These are phyloP conservation scores for Mycteria americana DNA, from an alignment of 2,797 vertebrate species.

Conservation along the genomic window DNA sequence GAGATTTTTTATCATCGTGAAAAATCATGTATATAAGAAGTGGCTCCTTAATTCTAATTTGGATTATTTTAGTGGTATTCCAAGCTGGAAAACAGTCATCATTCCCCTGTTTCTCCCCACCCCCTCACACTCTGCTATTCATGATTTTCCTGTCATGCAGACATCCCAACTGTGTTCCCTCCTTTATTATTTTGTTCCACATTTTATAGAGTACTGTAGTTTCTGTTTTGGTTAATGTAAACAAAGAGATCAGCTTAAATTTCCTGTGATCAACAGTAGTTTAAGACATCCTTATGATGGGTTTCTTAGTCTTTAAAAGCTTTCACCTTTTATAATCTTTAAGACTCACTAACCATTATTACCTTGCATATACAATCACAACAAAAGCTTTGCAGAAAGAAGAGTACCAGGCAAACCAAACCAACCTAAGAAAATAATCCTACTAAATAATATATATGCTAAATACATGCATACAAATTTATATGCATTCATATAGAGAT, in stretches of 20 bases:
- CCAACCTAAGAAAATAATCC: background rate
- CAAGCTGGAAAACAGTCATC: background rate
- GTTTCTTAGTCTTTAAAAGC: constrained; percentile 13
- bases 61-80: background rate
- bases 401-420: background rate
- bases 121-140: background rate
- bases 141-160: constrained; percentile 1
- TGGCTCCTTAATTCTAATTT: background rate
- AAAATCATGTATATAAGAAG: background rate
- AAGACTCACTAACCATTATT: constrained; percentile 3
- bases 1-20: background rate
- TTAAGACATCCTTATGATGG: background rate
- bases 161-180: background rate
- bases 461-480: background rate
- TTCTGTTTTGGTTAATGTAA: constrained; percentile 1
- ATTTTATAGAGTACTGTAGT: background rate
- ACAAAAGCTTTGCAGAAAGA: background rate
- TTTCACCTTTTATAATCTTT: constrained; percentile 1
- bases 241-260: background rate
- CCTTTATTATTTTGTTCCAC: background rate
- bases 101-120: background rate
- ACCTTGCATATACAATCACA: background rate
- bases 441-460: background rate
- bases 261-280: background rate
- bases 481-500: background rate